Evolutionary conservation across 2,888 invertebrate genomes (phyloP).

Genomic region (Cryptops parisi): DNA sequence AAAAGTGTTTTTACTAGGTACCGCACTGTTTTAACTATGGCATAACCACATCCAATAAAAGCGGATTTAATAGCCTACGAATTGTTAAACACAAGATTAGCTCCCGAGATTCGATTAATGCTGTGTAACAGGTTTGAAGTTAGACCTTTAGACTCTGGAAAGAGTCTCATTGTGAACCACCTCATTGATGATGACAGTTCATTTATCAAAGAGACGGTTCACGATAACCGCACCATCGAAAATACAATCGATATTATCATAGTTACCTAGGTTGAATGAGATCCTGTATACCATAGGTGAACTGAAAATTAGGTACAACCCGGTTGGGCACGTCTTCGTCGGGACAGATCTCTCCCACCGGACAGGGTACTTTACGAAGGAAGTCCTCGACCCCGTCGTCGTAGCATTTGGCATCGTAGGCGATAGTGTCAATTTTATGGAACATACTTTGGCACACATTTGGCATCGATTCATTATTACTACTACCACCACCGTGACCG

Average conservation of each 20-base stretch:
- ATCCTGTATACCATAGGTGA: constrained; percentile 79
- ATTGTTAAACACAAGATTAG: too few relatives aligned
- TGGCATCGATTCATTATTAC: constrained; percentile 44
- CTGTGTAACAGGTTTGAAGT: too few relatives aligned
- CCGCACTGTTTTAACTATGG: too few relatives aligned
- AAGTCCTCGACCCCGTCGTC: constrained; percentile 59
- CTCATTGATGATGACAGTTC: too few relatives aligned
- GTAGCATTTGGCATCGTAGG: constrained; percentile 73
- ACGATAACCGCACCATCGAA: too few relatives aligned
- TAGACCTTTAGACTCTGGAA: too few relatives aligned
- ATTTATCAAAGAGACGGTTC: too few relatives aligned
- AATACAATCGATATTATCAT: not conserved
- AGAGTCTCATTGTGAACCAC: too few relatives aligned
- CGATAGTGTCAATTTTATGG: constrained; percentile 58
- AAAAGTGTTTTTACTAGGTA: too few relatives aligned
- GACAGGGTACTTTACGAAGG: constrained; percentile 72
- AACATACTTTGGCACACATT: constrained; percentile 76
- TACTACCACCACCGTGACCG: not conserved
- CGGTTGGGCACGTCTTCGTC: constrained; percentile 76
- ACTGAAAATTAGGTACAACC: constrained; percentile 76
- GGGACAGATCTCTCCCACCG: constrained; percentile 53
- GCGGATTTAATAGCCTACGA: too few relatives aligned
- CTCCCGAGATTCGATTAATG: too few relatives aligned
- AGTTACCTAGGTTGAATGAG: constrained; percentile 76
- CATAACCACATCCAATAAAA: too few relatives aligned